These are phyloP conservation scores for Potamilus streckersoni DNA, from an alignment of 1,140 invertebrate genomes.

Conservation along the genomic window DNA sequence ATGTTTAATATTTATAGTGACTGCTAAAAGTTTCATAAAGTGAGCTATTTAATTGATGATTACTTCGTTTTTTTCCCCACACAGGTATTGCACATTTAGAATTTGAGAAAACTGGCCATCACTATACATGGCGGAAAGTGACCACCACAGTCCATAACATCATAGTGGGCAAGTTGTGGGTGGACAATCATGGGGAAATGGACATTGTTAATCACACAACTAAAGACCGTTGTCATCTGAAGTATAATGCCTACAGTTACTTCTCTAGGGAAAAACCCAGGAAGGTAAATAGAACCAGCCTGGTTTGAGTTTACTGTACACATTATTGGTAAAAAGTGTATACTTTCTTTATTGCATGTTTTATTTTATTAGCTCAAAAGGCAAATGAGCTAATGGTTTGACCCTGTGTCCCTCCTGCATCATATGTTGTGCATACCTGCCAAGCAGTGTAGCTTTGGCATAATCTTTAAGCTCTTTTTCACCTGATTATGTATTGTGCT, in stretches of 20 bases:
- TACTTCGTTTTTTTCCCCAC: neutral
- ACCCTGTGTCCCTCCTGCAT: too few species aligned
- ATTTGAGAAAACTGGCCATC: slow-evolving; percentile 76
- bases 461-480: too few species aligned
- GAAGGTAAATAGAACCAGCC: slow-evolving; percentile 74
- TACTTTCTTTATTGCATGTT: too few species aligned
- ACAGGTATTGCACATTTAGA: slow-evolving; percentile 66
- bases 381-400: too few species aligned
- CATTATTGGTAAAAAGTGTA: too few species aligned
- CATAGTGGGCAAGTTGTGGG: slow-evolving; percentile 99
- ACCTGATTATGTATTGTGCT: too few species aligned
- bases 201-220: slow-evolving; percentile 88
- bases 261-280: slow-evolving; percentile 94
- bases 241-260: slow-evolving; percentile 94
- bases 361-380: too few species aligned
- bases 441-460: too few species aligned
- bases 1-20: too few species aligned
- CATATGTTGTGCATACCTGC: too few species aligned
- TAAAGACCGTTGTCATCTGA: slow-evolving; percentile 94
- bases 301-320: too few species aligned
- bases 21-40: neutral
- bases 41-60: neutral
- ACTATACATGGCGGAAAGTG: slow-evolving; percentile 98
- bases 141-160: slow-evolving; percentile 99
- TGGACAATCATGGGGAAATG: slow-evolving; percentile 99